Evolutionary conservation across 1,140 invertebrate genomes (phyloP).

Genomic region (Apis cerana): DNA sequence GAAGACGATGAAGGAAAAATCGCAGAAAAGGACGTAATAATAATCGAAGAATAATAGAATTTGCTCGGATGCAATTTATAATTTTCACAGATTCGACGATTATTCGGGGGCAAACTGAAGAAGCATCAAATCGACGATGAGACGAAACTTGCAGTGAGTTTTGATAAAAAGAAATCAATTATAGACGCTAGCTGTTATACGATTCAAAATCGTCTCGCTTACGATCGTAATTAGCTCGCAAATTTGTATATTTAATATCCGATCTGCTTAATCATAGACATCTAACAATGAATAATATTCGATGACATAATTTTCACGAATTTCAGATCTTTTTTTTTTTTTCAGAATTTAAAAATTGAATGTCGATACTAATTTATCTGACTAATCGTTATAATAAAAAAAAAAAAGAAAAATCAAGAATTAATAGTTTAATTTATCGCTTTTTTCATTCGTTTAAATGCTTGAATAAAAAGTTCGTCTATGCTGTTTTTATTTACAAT

Average conservation of each 20-base stretch:
- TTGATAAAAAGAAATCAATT: neutral
- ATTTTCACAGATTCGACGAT: constrained; percentile 82
- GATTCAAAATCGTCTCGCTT: constrained; percentile 11
- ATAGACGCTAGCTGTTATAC: no score
- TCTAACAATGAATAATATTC: neutral
- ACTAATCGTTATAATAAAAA: neutral
- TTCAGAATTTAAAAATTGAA: neutral
- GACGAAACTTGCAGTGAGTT: constrained; percentile 85
- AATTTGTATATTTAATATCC: neutral
- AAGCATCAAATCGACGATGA: constrained; percentile 82
- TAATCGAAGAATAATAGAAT: neutral
- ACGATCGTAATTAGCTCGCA: neutral
- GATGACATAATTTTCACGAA: neutral
- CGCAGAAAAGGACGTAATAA: neutral
- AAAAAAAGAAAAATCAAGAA: no score
- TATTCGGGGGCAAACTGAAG: constrained; percentile 84
- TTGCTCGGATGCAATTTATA: constrained; percentile 50
- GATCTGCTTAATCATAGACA: neutral
- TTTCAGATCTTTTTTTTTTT: neutral
- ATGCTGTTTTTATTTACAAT: neutral
- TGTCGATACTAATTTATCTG: neutral
- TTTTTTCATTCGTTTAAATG: neutral
- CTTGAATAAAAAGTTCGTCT: neutral
- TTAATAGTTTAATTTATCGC: no score
- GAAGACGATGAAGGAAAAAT: neutral